Evolutionary conservation across 2,113 vertebrate genomes (phyloP), one percentile per base, ranked within the genome.

Genomic region (Lophius piscatorius): DNA sequence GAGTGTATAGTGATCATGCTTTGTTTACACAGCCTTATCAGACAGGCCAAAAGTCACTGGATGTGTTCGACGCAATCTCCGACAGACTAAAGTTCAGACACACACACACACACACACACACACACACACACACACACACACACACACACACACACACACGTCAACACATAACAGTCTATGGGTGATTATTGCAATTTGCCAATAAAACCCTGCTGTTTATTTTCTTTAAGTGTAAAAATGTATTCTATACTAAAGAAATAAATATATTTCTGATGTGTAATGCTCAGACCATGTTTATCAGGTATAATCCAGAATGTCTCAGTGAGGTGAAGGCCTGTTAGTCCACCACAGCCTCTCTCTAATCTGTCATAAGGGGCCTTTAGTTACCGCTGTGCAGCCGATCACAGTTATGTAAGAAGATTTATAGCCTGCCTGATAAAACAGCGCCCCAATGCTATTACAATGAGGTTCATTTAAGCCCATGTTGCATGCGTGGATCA

Each of bases 31-130:
- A 36, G 55, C 28, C 51, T 88, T 83, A 88, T 87, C 84, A 56
- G 50, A 63, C 40, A 59, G 58, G 34, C 16, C 83, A 72, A 31
- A 65, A 74, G 63, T 81, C 52, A 78, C 4, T 48, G 14, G 56
- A 60, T 77, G 86, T 84, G 82, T 63, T 88, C 85, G 88, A 46
- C 74, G 61, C 20, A 12, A 24, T 65, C 35, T 33, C 23, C 18
- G 28, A 67, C 26, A 55, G 80, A 73, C 56, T 87, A 87, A 84
- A 86, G 89, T 91, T 70, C 54, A 80, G 26, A 45, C 22, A 39
- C 52, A 10, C 5, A 6, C 21, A 36, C 31, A 26, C 12, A 1
- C 5, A 28, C 39, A 36, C 24, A 22, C 23, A 49, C 24, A 26
- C 40, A 36, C 24, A 35, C 29, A 36, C 36, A 33, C 18, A 33